phyloP scores from a whole-genome alignment of 23 tunicate species.

The Halocynthia roretzi region DNA sequence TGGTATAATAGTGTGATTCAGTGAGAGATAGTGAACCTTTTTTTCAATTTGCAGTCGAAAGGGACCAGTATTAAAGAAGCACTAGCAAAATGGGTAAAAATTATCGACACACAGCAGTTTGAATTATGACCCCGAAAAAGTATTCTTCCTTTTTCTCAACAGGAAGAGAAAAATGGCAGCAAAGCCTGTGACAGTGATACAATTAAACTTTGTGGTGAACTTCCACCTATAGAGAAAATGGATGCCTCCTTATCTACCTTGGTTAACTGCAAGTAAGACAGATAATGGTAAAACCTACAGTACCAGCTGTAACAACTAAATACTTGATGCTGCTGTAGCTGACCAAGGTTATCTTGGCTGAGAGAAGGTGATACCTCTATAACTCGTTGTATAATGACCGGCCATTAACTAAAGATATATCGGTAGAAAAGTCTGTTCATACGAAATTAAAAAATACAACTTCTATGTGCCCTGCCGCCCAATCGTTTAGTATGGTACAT shows the following conservation, averaged over 20 bases:
- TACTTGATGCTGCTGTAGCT: no score
- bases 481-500: no score
- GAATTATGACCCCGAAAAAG: background rate
- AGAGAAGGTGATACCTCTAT: no score
- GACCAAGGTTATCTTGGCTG: no score
- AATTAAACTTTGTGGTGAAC: conserved; percentile 55
- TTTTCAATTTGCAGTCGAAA: conserved; percentile 32
- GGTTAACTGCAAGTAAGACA: conserved; percentile 52
- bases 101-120: background rate
- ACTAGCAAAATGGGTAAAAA: conserved; percentile 75
- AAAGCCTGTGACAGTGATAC: conserved; percentile 66
- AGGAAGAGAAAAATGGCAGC: conserved; percentile 68
- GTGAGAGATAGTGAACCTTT: no score
- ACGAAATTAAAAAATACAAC: no score
- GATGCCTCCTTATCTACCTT: conserved; percentile 91
- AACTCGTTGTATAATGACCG: no score
- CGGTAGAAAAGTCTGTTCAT: no score
- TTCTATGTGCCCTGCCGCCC: no score
- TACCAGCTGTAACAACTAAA: no score
- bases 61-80: conserved; percentile 96
- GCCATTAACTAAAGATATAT: no score
- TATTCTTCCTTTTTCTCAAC: background rate
- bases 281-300: no score
- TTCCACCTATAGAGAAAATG: conserved; percentile 98
- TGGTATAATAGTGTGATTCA: background rate